Conservation (phyloP, 2,113 vertebrate genomes). For the Eidolon helvum region DNA sequence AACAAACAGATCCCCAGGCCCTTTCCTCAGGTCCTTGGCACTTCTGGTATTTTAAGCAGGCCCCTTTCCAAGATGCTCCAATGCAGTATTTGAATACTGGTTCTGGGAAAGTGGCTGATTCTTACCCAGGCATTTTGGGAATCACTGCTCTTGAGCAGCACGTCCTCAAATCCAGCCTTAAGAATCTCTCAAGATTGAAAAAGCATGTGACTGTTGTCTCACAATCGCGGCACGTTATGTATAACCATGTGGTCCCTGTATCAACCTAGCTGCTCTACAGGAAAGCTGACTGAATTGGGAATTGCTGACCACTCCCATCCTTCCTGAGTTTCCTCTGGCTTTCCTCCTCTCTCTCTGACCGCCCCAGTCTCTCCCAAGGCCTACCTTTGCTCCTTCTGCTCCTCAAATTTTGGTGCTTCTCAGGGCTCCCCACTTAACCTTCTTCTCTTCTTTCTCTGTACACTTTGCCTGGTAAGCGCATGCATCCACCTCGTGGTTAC, state of each 20-base stretch:
- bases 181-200: neutral
- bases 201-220: neutral
- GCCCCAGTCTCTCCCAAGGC: neutral
- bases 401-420: neutral
- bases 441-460: neutral
- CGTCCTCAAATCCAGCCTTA: neutral
- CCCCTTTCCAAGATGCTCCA: neutral
- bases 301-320: neutral
- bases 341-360: neutral
- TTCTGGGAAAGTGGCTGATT: neutral
- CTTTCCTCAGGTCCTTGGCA: neutral
- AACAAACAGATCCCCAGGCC: neutral
- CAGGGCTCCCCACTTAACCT: neutral
- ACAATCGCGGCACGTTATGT: fast-evolving
- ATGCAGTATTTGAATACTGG: fast-evolving
- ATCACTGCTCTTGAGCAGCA: neutral
- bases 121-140: neutral
- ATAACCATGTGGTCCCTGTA: neutral
- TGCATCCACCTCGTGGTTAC: neutral
- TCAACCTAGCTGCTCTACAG: neutral
- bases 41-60: neutral
- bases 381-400: neutral
- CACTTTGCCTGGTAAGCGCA: neutral
- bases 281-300: neutral
- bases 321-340: neutral